Conservation (phyloP, 1,140 invertebrate species). For the Teleopsis dalmanni region DNA sequence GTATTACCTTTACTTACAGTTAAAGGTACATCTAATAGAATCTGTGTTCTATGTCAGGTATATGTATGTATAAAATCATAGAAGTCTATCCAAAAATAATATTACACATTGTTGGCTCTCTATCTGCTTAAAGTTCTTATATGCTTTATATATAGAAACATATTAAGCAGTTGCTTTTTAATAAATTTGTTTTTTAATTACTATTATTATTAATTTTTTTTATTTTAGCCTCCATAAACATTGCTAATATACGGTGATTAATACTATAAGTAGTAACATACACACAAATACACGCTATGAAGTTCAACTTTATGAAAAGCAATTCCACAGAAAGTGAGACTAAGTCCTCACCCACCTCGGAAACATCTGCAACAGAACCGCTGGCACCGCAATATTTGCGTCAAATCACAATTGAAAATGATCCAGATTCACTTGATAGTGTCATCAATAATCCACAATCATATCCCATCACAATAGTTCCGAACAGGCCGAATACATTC, state of each 20-base stretch:
- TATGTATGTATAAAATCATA: no score
- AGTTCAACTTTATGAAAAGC: conserved; percentile 4
- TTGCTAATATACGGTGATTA: neutral
- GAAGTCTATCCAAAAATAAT: no score
- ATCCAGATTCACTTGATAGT: conserved; percentile 42
- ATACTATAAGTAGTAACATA: neutral
- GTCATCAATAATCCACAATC: conserved; percentile 41
- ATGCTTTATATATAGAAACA: no score
- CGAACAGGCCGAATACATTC: conserved; percentile 34
- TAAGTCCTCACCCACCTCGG: conserved; percentile 10
- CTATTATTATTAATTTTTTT: neutral
- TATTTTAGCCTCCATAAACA: neutral
- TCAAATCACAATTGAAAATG: conserved; percentile 29
- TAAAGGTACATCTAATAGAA: no score
- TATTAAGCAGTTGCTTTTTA: no score
- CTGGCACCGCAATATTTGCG: conserved; percentile 14
- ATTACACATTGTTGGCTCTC: no score
- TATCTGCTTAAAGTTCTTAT: no score
- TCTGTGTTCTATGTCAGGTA: no score
- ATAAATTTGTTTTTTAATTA: no score
- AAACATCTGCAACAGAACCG: conserved; percentile 23
- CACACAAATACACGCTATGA: neutral
- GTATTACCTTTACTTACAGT: no score
- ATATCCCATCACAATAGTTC: conserved; percentile 41
- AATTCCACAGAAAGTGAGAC: neutral